These are phyloP conservation scores for Conopomorpha cramerella DNA, from an alignment of 1,140 invertebrate species.

Conservation along the genomic window DNA sequence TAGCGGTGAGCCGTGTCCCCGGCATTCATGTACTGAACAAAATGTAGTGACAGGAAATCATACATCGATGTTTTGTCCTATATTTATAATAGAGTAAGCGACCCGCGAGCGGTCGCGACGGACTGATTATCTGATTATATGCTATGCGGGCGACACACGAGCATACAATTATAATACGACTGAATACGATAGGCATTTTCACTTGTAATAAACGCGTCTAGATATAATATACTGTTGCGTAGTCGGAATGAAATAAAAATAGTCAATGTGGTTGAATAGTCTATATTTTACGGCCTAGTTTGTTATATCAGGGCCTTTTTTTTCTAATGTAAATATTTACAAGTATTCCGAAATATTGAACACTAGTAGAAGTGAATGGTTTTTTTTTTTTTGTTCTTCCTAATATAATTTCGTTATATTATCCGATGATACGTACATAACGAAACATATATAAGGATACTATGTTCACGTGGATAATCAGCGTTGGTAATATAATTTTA, in stretches of 20 bases:
- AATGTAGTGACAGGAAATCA: neutral
- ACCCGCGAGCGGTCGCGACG: too few relatives aligned
- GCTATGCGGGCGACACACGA: too few relatives aligned
- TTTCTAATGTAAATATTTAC: neutral
- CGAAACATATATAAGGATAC: slow-evolving; percentile 23
- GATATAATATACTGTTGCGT: too few relatives aligned
- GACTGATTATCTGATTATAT: too few relatives aligned
- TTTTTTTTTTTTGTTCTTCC: slow-evolving; percentile 11
- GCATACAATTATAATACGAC: neutral
- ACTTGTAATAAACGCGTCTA: too few relatives aligned
- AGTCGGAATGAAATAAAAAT: too few relatives aligned
- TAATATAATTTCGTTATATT: slow-evolving; percentile 25
- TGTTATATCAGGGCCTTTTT: too few relatives aligned
- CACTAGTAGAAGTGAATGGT: slow-evolving; percentile 1
- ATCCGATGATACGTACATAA: slow-evolving; percentile 1
- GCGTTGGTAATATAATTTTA: slow-evolving; percentile 14
- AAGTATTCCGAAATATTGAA: neutral
- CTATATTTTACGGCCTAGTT: too few relatives aligned
- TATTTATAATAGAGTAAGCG: too few relatives aligned
- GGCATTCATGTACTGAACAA: neutral
- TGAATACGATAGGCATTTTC: neutral
- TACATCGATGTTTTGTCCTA: neutral
- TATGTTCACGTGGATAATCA: slow-evolving; percentile 8
- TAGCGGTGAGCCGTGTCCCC: slow-evolving; percentile 14
- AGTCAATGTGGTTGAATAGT: too few relatives aligned